Evolutionary conservation across 2,113 vertebrate genomes (phyloP).

Genomic region (Pipa parva): DNA sequence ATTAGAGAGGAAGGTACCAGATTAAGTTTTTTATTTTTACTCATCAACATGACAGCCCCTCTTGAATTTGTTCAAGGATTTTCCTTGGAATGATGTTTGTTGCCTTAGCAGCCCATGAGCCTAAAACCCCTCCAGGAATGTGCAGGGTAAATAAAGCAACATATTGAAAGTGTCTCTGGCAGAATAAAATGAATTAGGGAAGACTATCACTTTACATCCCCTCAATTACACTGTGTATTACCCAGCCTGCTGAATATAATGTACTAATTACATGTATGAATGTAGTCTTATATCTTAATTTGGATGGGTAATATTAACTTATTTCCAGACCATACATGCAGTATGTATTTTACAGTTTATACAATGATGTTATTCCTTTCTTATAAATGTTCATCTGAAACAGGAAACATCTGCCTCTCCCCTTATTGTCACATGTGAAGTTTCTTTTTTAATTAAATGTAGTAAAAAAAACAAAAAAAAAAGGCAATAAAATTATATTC

Average conservation of each 20-base stretch:
- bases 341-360: too few relatives aligned
- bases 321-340: too few relatives aligned
- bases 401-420: too few relatives aligned
- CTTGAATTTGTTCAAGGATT: conserved; percentile 46
- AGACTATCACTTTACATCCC: conserved; percentile 35
- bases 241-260: background rate
- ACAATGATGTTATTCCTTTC: too few relatives aligned
- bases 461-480: too few relatives aligned
- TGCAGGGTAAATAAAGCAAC: conserved; percentile 43
- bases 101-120: conserved; percentile 48
- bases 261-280: conserved; percentile 27
- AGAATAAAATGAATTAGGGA: conserved; percentile 22
- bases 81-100: conserved; percentile 28
- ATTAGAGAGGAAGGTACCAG: conserved; percentile 30
- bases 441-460: too few relatives aligned
- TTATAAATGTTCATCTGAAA: too few relatives aligned
- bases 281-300: too few relatives aligned
- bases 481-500: too few relatives aligned
- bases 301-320: too few relatives aligned
- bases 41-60: conserved; percentile 37
- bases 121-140: conserved; percentile 46
- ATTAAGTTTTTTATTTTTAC: conserved; percentile 47
- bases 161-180: conserved; percentile 16
- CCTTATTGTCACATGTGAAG: too few relatives aligned
- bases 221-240: conserved; percentile 21